A percentile compares a stretch with the other conserved stretches of the same genome.
Evolutionary conservation across 2,113 vertebrate genomes (phyloP).

Genomic region (Pseudois nayaur): DNA sequence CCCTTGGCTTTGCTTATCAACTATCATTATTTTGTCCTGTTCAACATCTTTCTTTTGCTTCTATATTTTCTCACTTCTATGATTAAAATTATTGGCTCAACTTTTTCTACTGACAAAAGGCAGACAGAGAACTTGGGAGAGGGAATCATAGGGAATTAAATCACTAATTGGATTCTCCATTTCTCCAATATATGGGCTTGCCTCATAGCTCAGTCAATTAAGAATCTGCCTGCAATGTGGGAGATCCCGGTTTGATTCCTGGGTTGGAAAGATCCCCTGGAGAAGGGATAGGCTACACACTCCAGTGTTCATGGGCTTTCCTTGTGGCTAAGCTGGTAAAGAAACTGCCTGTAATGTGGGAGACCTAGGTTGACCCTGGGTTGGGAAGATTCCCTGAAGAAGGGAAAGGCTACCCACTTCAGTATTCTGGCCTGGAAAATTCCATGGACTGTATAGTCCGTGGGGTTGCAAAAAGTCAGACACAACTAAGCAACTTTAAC

Average conservation of each 20-base stretch:
- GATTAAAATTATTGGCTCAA: background rate
- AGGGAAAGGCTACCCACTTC: background rate
- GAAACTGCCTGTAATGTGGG: background rate
- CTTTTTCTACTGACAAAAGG: background rate
- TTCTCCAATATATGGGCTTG: background rate
- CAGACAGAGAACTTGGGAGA: background rate
- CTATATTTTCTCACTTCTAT: background rate
- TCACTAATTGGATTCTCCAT: too few species aligned
- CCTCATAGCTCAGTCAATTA: background rate
- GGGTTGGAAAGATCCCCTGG: background rate
- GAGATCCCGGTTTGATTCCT: fast-evolving
- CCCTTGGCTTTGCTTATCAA: background rate
- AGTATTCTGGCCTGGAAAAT: background rate
- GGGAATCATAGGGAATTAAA: background rate
- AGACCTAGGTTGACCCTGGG: background rate
- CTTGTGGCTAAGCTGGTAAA: background rate
- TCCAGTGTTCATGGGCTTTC: background rate
- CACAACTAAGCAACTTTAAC: fast-evolving
- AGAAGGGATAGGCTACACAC: background rate
- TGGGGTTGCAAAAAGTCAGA: background rate
- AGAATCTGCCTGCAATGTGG: background rate
- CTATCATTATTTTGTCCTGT: background rate
- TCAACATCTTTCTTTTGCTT: background rate
- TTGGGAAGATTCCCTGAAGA: background rate
- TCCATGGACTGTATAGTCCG: background rate